Evolutionary conservation across 2,797 vertebrate genomes (phyloP), one percentile per base, ranked within the genome.

Genomic region (Phataginus tricuspis): DNA sequence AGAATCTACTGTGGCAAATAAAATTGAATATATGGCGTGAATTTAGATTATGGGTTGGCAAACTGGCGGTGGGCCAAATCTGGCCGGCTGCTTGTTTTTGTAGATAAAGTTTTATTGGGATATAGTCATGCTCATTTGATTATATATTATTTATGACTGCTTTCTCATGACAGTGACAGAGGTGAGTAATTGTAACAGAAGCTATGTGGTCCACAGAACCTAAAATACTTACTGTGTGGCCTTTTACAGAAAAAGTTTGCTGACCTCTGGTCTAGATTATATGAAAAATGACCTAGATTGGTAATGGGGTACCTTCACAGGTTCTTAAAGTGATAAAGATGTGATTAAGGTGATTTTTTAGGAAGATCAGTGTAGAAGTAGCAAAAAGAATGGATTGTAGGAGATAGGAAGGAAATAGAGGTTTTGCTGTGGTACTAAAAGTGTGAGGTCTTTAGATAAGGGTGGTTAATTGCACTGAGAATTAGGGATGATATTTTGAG

Each of bases 51-150:
- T 53, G 13, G 12, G 14, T 42, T 68, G 75, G 18, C 23, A 92
- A 11, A 57, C 31, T 68, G 51, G 42, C 37, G 23, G 2, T 63
- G 59, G 15, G 21, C 63, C 68, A 94, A 53, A 80, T 71, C 18
- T 72, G 85, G 39, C 61, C 18, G 37, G 11, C 31, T 39, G 31
- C n/a, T 66, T 93, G 64, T 82, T 96, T 90, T 89, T 71, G 18
- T 84, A 84, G 90, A 49, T 86, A 64, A 96, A 71, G 23, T 85
- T 64, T 96, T 90, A 69, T 88, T 90, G 55, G 57, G 90, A 83
- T 29, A 37, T 13, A 87, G 37, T 79, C 57, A 61, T 93, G 21
- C 0, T 21, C 37, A 42, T 89, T 90, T 2, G 18, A 49, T 92
- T 78, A 27, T 75, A 10, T 74, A 14, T 94, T 94, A 69, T 77